phyloP scores from a whole-genome alignment of 2,797 vertebrate genomes.

The Thripadectes ignobilis region DNA sequence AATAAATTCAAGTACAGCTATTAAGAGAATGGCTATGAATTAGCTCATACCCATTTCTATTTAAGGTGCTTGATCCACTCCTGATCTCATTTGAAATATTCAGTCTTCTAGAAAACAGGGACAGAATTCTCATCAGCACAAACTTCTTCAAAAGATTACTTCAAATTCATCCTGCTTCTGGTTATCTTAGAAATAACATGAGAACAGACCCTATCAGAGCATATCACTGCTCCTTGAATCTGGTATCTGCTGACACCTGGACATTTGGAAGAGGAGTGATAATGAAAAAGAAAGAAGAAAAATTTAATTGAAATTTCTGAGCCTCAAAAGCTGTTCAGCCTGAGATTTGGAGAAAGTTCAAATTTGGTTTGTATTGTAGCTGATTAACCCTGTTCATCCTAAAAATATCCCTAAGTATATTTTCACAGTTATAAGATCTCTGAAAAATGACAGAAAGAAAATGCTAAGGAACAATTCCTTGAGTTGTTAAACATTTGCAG shows the following conservation, averaged over 20 bases:
- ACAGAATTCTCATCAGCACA: neutral
- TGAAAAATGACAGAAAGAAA: neutral
- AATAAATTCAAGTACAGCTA: neutral
- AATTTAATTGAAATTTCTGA: neutral
- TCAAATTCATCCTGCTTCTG: neutral
- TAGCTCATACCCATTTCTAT: neutral
- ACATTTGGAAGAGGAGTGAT: neutral
- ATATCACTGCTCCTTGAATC: neutral
- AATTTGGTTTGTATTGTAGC: neutral
- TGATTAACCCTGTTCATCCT: neutral
- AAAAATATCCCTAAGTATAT: neutral
- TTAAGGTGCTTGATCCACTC: neutral
- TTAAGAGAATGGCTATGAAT: neutral
- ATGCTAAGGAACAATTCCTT: neutral
- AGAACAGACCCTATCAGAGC: neutral
- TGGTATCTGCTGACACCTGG: neutral
- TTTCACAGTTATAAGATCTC: neutral
- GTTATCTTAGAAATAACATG: neutral
- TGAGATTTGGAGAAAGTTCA: conserved; percentile 10
- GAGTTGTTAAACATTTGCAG: neutral
- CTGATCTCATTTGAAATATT: neutral
- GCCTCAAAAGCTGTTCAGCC: neutral
- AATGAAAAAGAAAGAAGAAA: neutral
- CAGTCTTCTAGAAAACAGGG: neutral
- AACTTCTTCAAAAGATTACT: neutral